Base-by-base conservation (phyloP, 1,140 invertebrate species). In the Eulimnadia texana region DNA sequence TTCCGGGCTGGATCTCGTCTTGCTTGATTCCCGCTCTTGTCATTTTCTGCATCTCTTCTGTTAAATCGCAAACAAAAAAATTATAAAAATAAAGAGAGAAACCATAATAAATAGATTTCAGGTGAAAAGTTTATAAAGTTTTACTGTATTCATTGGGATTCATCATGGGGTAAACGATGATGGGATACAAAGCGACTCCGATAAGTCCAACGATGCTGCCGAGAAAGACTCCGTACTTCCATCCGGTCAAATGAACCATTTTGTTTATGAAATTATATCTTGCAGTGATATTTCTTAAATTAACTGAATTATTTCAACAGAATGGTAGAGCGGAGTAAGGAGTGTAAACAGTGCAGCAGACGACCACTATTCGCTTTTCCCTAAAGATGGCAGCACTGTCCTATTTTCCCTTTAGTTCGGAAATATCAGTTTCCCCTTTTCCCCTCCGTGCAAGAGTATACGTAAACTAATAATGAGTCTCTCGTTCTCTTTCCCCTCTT, bases 1-100 rank as follows among this genome's bases (percentile, higher is more conserved):
- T 82, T 67, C 82, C 84, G 63, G 82, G 83, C 71, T 85, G 83
- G 64, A 84, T 77, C 52, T 81, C 76, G 72, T 82, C 80, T 71
- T 82, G 80, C 24, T 72, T 76, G 57, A 83, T 78, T 66, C 77
- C 76, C 67, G 71, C 73, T 64, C 82, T 75, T 28, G 64, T 71
- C 27, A 65, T 52, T 60, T 65, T 66, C 70, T 84, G 81, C 54
- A 80, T 77, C 67, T 78, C 70, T 72, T 80, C 82, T 83, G 69
- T 13, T 77, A 79, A 64, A 70, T 60, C 58, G 23, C n/a, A 61
- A 61, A 61, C 62, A 61, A 55, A 29, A 49, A 20, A 55, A 23
- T 59, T 57, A 62, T 20, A 2, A 64, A 27, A 3, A 1, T 56
- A 22, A 16, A 9, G n/a, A 47, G 49, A 49, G 49, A 27, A n/a